These are phyloP conservation scores for Loxodonta africana DNA, from an alignment of 2,113 vertebrate genomes.

Conservation along the genomic window DNA sequence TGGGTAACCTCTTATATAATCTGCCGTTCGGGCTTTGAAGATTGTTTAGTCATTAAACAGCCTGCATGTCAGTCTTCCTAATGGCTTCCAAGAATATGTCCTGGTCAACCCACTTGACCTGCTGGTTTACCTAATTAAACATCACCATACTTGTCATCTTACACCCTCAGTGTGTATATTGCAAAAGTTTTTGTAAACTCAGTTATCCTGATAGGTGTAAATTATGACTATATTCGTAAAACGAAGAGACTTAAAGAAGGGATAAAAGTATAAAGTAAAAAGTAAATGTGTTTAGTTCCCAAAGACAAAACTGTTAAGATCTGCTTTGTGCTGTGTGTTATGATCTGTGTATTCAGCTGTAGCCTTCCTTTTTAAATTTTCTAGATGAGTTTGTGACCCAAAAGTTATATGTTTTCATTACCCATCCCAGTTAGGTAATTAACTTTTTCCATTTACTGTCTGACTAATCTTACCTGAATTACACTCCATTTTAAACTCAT, in stretches of 20 bases:
- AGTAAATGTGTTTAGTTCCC: conserved; percentile 33
- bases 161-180: conserved; percentile 27
- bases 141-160: background rate
- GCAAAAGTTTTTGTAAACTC: conserved; percentile 22
- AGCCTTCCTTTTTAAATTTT: conserved; percentile 59
- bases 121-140: conserved; percentile 36
- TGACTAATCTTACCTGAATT: conserved; percentile 30
- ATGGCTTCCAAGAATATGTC: background rate
- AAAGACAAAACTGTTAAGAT: conserved; percentile 13
- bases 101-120: background rate
- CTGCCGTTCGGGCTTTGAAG: background rate
- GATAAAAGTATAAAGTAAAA: conserved; percentile 18
- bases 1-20: background rate
- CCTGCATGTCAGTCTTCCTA: background rate
- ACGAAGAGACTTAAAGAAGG: background rate
- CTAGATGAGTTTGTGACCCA: background rate
- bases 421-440: background rate
- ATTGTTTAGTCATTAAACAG: conserved; percentile 29
- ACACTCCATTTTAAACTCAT: background rate
- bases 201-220: background rate
- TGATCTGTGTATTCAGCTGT: background rate
- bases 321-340: background rate
- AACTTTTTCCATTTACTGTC: conserved; percentile 13
- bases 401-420: background rate
- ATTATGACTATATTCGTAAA: conserved; percentile 34